Percentiles rank a stretch among this genome's conserved stretches.
Evolutionary conservation across 2,113 vertebrate genomes (phyloP).

Genomic region (Oreocharis arfaki): DNA sequence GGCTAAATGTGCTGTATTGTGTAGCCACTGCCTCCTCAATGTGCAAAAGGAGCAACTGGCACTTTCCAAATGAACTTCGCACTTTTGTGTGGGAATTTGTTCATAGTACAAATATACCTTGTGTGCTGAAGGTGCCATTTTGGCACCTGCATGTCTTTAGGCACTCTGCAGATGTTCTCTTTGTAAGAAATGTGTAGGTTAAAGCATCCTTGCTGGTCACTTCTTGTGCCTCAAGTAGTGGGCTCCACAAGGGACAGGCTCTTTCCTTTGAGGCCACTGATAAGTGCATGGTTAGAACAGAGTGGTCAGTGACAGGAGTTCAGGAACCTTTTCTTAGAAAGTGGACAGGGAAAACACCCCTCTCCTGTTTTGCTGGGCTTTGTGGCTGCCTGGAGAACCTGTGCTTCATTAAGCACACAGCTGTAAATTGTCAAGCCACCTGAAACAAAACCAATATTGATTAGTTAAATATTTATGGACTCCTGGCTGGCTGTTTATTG

Average conservation of each 20-base stretch:
- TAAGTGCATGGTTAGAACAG: accelerated
- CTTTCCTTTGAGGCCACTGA: accelerated
- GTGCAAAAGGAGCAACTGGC: not conserved
- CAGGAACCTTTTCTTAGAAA: not conserved
- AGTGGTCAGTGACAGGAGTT: not conserved
- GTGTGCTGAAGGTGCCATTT: not conserved
- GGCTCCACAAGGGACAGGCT: not conserved
- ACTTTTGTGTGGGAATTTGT: not conserved
- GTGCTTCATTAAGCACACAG: not conserved
- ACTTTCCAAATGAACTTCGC: not conserved
- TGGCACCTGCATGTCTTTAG: not conserved
- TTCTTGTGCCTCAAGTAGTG: not conserved
- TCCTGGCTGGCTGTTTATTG: not conserved
- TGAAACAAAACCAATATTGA: not conserved
- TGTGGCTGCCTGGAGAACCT: not conserved
- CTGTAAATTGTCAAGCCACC: not conserved
- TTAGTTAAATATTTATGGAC: not conserved
- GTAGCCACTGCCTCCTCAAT: not conserved
- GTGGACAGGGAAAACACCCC: not conserved
- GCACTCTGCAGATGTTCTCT: not conserved
- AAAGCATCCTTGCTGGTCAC: not conserved
- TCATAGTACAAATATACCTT: not conserved
- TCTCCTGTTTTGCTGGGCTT: not conserved
- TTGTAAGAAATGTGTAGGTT: not conserved
- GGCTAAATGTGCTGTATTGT: accelerated